phyloP scores from a whole-genome alignment of 2,797 vertebrate genomes.

The Hirundo rustica region DNA sequence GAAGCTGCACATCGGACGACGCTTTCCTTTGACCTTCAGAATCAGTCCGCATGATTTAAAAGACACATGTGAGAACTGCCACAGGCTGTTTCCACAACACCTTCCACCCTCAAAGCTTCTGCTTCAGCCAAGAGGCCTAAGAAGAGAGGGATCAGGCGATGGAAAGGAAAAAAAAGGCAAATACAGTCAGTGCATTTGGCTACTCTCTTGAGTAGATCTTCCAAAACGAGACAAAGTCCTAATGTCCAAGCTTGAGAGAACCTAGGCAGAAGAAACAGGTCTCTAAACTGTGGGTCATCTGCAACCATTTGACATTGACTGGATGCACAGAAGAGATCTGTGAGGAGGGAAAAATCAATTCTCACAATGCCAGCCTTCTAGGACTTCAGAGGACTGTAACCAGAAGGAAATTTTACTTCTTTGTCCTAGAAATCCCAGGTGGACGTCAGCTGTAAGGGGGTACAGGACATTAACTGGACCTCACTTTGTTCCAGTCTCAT shows the following conservation, averaged over 20 bases:
- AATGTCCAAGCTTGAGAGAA: background rate
- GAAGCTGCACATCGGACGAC: rapidly evolving
- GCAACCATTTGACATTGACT: background rate
- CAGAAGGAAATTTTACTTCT: background rate
- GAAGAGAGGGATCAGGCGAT: background rate
- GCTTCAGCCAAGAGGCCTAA: background rate
- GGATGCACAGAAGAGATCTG: background rate
- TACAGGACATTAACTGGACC: too few relatives aligned
- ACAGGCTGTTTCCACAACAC: background rate
- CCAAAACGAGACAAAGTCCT: too few relatives aligned
- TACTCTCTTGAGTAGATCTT: background rate
- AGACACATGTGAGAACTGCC: background rate
- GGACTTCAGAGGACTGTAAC: background rate
- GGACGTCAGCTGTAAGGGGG: background rate
- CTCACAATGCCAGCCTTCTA: background rate
- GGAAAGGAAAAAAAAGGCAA: background rate
- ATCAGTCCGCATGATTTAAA: background rate
- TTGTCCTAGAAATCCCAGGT: background rate
- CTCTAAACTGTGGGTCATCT: background rate
- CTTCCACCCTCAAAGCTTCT: background rate
- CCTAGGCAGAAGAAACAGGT: background rate
- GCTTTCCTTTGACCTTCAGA: background rate
- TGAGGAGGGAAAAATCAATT: background rate
- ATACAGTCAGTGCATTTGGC: rapidly evolving
- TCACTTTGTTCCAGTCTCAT: background rate